Base-by-base conservation (phyloP, 2,888 invertebrate genomes). In the Amblyteles armatorius region DNA sequence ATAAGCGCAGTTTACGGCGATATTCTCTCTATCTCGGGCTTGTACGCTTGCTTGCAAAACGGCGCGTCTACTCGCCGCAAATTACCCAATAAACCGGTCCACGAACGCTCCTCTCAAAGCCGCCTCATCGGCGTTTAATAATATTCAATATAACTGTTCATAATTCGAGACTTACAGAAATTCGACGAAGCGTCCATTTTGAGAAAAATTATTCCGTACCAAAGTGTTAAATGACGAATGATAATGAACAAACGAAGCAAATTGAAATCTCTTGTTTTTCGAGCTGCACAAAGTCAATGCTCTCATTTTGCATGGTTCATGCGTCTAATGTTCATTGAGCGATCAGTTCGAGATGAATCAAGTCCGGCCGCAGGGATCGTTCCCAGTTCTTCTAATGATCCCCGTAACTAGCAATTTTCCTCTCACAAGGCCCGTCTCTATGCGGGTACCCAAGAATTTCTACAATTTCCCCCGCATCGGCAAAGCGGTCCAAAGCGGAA, bases 1-100 rank as follows among this genome's bases (percentile, higher is more conserved):
- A 91, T 89, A 89, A 91, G 88, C 87, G 83, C 87, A 79, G 88
- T 89, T 88, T 87, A 89, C 88, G 88, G 81, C 86, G 85, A 88
- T 88, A 81, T 79, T 82, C 69, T 55, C 79, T 71, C 73, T 67
- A 87, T 87, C 73, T 74, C 26, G 40, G 74, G 78, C 68, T 57
- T 82, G 67, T 77, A 48, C 60, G 36, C 65, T 52, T 19, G 52
- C 26, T 67, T 13, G 60, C 50, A 65, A 44, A 82, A 76, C 67
- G 63, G 40, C 81, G 48, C 79, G 76, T 87, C 86, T 84, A 88
- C 89, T 82, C 84, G 71, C 82, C 86, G 83, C 89, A 89, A 90
- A 90, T 90, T 90, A 88, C 87, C 87, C 88, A 80, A 88, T 88
- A 87, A 85, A 52, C 40, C 36, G 77, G 22, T 9, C 67, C 19